These are phyloP conservation scores for Megaceryle maxima DNA, from an alignment of 2,113 vertebrate genomes.

Conservation along the genomic window DNA sequence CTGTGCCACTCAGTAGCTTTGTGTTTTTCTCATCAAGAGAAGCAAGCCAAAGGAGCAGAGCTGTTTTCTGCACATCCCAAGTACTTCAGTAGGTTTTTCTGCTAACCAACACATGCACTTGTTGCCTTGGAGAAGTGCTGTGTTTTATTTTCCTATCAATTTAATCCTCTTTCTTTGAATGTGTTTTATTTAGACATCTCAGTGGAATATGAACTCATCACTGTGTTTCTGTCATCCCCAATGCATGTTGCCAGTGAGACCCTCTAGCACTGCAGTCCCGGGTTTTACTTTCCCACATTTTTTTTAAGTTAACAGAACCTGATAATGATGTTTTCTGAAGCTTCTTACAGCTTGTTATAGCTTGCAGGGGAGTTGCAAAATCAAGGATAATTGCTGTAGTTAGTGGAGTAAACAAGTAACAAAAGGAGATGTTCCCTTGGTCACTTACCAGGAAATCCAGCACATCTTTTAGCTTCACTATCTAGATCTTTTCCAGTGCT, in stretches of 20 bases:
- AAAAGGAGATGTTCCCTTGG: background rate
- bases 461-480: background rate
- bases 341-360: background rate
- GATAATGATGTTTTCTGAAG: background rate
- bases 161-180: background rate
- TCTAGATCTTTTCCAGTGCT: background rate
- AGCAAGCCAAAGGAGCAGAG: background rate
- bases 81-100: background rate
- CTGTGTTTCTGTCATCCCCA: background rate
- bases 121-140: background rate
- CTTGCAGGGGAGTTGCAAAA: background rate
- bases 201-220: background rate
- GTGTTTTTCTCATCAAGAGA: too few species aligned
- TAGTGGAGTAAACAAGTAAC: background rate
- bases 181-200: background rate
- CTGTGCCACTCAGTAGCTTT: too few species aligned
- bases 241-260: background rate
- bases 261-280: background rate
- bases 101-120: rapidly evolving
- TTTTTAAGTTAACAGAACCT: background rate
- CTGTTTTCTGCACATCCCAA: background rate
- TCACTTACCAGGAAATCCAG: background rate
- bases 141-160: background rate
- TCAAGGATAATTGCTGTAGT: background rate
- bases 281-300: background rate